phyloP scores from a whole-genome alignment of 2,888 invertebrate genomes.

The Holacanthella duospinosa region DNA sequence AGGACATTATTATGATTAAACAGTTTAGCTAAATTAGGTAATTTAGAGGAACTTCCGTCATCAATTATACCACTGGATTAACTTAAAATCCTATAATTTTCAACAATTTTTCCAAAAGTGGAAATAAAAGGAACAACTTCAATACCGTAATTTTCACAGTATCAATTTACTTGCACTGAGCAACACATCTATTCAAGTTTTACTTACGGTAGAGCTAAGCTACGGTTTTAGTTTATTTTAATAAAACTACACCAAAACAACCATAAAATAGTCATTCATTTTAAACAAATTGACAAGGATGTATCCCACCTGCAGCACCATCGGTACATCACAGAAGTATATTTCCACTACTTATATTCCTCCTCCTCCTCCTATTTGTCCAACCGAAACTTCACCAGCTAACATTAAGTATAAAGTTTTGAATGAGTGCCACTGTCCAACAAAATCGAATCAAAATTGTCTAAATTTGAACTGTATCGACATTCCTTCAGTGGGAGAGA shows the following conservation, averaged over 20 bases:
- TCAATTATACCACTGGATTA: no score
- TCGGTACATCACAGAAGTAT: not conserved
- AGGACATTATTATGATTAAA: no score
- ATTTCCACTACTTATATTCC: not conserved
- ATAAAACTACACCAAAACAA: not conserved
- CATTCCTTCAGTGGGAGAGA: not conserved
- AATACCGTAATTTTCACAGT: no score
- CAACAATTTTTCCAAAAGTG: no score
- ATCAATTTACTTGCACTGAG: no score
- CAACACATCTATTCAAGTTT: no score
- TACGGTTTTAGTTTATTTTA: no score
- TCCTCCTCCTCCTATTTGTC: not conserved
- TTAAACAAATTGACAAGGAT: not conserved
- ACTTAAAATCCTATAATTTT: no score
- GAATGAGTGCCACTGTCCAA: not conserved
- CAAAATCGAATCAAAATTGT: not conserved
- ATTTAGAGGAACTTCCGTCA: no score
- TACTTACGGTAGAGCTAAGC: no score
- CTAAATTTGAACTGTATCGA: not conserved
- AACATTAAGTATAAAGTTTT: not conserved
- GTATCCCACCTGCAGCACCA: not conserved
- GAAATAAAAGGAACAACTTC: no score
- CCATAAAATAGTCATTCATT: not conserved
- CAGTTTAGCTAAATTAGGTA: no score
- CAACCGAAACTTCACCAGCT: not conserved